These are phyloP conservation scores for Oxystoma pomonae DNA, from an alignment of 2,888 invertebrate species.

Conservation along the genomic window DNA sequence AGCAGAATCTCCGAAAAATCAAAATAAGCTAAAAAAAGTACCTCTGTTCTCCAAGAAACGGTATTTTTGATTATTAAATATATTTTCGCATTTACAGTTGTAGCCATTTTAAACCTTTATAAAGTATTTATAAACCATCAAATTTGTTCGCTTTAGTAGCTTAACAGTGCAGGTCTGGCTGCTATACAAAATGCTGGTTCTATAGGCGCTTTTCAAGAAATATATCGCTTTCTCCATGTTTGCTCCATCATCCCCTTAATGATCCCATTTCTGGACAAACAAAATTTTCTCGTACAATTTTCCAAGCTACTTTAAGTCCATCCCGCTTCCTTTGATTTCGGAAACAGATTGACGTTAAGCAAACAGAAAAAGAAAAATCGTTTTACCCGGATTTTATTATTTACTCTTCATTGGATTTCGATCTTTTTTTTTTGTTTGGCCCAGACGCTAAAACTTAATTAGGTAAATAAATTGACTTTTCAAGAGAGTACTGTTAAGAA, in stretches of 20 bases:
- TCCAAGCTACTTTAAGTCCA: not conserved
- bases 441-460: not conserved
- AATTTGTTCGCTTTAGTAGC: no score
- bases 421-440: not conserved
- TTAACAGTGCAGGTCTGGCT: no score
- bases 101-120: no score
- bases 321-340: not conserved
- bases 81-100: no score
- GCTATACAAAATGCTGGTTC: no score
- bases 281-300: not conserved
- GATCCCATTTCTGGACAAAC: not conserved
- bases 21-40: no score
- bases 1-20: no score
- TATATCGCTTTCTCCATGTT: not conserved
- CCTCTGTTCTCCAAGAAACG: no score
- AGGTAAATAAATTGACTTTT: not conserved
- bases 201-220: not conserved
- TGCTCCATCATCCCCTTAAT: not conserved
- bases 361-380: not conserved
- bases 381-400: not conserved
- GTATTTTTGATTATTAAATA: no score
- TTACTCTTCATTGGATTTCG: not conserved
- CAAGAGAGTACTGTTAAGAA: no score
- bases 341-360: not conserved
- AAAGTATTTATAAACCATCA: no score